Evolutionary conservation across 2,113 vertebrate species (phyloP), one percentile per base, ranked within the genome.

Genomic region (Archocentrus centrarchus): DNA sequence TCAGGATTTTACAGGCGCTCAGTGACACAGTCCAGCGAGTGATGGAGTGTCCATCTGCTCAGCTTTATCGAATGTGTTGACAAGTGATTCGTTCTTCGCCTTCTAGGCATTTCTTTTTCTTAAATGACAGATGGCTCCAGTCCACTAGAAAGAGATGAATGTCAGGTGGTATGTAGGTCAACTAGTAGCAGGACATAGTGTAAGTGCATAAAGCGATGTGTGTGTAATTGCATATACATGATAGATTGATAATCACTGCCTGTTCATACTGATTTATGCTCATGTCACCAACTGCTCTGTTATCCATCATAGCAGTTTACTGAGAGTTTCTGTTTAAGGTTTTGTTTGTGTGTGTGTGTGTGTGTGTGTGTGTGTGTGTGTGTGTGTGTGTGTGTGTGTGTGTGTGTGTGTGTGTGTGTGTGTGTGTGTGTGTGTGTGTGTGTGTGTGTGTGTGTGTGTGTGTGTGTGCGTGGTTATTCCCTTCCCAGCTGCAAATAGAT

Each of bases 11-110:
- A 30, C 75, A 24, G 44, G 14, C 17, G 22, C 66, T 76, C 68
- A 22, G 66, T 18, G 7, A 80, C 77, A 27, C 27, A 73, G 68
- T 78, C 80, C 81, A 80, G 53, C 60, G 61, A 62, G 78, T 90
- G 92, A 93, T 88, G 75, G 79, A 94, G 83, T 53, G 76, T 85
- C 93, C 78, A 68, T 89, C 78, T 60, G 68, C 68, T 77, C 24
- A 44, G 37, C 77, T 85, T 61, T 79, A 88, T 92, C 11, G 81
- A 88, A 77, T 84, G n/a, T 2, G 41, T 77, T 83, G 92, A 86
- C 89, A 85, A 90, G 91, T 60, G 2, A 93, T 91, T 89, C 30
- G 86, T 91, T 77, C 35, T 77, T 76, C n/a, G 68, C 78, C 47
- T 79, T 77, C 37, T 32, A 39, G 14, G 35, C 1, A 24, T 79